Evolutionary conservation across 2,888 invertebrate genomes (phyloP), one percentile per base, ranked within the genome.

Genomic region (Fragum fragum): DNA sequence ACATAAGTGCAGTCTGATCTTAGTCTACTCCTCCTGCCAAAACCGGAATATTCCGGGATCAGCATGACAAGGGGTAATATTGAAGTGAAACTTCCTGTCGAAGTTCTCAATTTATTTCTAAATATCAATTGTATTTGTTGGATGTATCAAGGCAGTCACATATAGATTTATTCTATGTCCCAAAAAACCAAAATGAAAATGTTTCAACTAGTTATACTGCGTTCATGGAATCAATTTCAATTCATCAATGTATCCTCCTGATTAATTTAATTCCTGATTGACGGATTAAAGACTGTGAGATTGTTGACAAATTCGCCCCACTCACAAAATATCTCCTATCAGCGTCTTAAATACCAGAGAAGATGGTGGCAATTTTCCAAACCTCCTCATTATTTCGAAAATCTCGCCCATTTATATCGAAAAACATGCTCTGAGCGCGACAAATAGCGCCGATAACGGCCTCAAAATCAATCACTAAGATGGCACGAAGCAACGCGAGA

Each of bases 361-460:
- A 63, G 63, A 63, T 63, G 32, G 63, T 32, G 63, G 63, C 36
- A 32, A 63, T 63, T 63, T 32, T 36, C 63, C 63, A 28, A 63
- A 36, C 36, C 6, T 36, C 63, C 63, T 63, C 63, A 63, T 63
- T 63, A 63, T 32, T 63, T n/a, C n/a, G 63, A 63, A 63, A 63
- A 63, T 63, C 32, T 36, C 63, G 18, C 63, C 63, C 28, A 63
- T 63, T 63, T 28, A 63, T 63, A 28, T 36, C 63, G 32, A 63
- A 63, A 63, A 63, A 63, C 63, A 63, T 63, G 63, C 32, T 63
- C 63, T 14, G 16, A 32, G n/a, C 29, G 63, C 36, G 63, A 63
- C 63, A 63, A 63, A 63, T 63, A 32, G 36, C 32, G 32, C 28
- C 9, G 63, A 63, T 63, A 63, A 63, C 23, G 63, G n/a, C 32